These are phyloP conservation scores for Pachycephala philippinensis DNA, from an alignment of 2,113 vertebrate species.

Conservation along the genomic window DNA sequence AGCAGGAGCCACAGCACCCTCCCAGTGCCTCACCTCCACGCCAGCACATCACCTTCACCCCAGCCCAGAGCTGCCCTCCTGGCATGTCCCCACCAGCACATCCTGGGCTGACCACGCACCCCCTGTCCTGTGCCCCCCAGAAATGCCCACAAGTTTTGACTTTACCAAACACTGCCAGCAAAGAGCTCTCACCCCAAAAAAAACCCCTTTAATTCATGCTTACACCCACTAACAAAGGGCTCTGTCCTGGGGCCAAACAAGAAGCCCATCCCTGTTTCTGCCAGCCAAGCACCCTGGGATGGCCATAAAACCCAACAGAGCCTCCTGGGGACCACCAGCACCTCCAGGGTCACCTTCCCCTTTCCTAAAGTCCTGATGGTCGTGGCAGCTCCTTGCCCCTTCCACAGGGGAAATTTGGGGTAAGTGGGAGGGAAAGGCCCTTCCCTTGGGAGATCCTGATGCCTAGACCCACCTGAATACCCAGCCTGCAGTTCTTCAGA, in stretches of 20 bases:
- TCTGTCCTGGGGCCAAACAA: not conserved
- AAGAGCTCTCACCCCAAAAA: not conserved
- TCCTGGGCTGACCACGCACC: accelerated
- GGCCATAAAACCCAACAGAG: not conserved
- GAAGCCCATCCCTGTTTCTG: not conserved
- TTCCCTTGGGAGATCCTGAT: not conserved
- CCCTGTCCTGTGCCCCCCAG: not conserved
- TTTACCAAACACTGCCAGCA: not conserved
- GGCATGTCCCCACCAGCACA: not conserved
- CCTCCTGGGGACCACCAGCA: not conserved
- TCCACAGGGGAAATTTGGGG: not conserved
- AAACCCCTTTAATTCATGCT: not conserved
- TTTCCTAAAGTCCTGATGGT: not conserved
- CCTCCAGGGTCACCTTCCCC: not conserved
- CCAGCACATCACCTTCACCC: not conserved
- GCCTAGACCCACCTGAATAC: not conserved
- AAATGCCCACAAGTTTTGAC: not conserved
- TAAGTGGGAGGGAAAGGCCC: not conserved
- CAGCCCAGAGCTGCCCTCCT: not conserved
- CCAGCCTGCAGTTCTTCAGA: not conserved
- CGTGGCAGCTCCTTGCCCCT: not conserved
- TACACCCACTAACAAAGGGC: not conserved
- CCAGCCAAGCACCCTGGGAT: not conserved
- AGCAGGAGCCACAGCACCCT: not conserved
- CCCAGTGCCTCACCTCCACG: accelerated